Evolutionary conservation across 2,888 invertebrate species (phyloP), one percentile per base, ranked within the genome.

Genomic region (Idaea straminata): DNA sequence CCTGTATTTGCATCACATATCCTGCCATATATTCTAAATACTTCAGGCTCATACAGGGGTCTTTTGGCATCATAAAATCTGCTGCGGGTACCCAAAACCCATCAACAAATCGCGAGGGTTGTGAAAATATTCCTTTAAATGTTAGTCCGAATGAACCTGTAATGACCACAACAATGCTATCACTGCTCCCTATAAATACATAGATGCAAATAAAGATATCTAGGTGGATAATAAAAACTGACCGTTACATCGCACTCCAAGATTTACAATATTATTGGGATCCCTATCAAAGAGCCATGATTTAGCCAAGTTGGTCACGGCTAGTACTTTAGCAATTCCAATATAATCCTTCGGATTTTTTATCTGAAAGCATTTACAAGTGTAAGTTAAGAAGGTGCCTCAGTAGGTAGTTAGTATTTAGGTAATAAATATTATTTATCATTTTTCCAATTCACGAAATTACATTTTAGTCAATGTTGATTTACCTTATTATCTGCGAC

Each of bases 171-270:
- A 13, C 3, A 47, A 47, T 13, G 5, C 36, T 47, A 47, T 47
- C 47, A 13, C 47, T 47, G 10, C 7, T 47, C 7, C 7, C 0
- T 13, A 47, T 7, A 4, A 10, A 65, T 72, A 62, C 68, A 72
- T 62, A 6, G 47, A 72, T 70, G 7, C 4, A 61, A 35, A n/a
- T 57, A 66, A 63, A 67, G 61, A 63, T 62, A 57, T n/a, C 47
- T 36, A 36, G 36, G 36, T 10, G 10, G 36, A 7, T 7, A 57
- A 38, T 0, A 61, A 7, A 15, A 66, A 75, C 68, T 77, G 84
- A 93, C 94, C 95, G 76, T 94, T 83, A 65, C 95, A 94, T 69
- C 73, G 77, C 67, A 94, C 82, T 67, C 94, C 95, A 62, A 95
- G 83, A 66, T 91, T 93, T 60, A 94, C 83, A 63, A 95, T 86